Percentiles rank a stretch among this genome's conserved stretches.
phyloP scores from a whole-genome alignment of 2,888 invertebrate species.

The Macrosiphum euphorbiae region DNA sequence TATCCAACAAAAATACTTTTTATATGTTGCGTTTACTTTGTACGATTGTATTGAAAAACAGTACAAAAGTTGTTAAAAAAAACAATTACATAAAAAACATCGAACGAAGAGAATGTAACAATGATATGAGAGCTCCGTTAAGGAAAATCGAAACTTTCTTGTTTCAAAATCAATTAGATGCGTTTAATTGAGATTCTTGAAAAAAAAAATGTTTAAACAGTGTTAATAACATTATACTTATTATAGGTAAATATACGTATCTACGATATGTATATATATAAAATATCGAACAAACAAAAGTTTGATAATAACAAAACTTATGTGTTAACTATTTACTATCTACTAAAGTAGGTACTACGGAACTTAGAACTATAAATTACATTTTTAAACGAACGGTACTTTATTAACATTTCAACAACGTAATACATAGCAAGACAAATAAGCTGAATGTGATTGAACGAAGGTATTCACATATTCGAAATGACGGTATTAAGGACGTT shows the following conservation, averaged over 20 bases:
- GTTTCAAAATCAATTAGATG: constrained; percentile 18
- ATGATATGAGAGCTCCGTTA: neutral
- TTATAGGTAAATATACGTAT: neutral
- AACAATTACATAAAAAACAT: neutral
- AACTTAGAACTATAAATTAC: neutral
- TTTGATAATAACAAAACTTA: constrained; percentile 7
- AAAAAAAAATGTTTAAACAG: neutral
- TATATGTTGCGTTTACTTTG: constrained; percentile 18
- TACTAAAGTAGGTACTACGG: neutral
- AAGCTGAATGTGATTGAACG: neutral
- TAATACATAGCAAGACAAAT: neutral
- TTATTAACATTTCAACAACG: constrained; percentile 6
- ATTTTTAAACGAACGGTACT: neutral
- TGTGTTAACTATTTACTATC: constrained; percentile 5
- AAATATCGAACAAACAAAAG: neutral
- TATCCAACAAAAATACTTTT: neutral
- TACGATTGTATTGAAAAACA: constrained; percentile 1
- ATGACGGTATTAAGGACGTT: neutral
- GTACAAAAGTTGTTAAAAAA: constrained; percentile 26
- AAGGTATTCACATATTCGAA: neutral
- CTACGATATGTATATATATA: neutral
- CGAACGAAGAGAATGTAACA: neutral
- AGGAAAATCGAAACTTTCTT: neutral
- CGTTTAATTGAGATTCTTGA: neutral
- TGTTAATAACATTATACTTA: neutral